Evolutionary conservation across 2,797 vertebrate species (phyloP), one percentile per base, ranked within the genome.

Genomic region (Darevskia mixta): DNA sequence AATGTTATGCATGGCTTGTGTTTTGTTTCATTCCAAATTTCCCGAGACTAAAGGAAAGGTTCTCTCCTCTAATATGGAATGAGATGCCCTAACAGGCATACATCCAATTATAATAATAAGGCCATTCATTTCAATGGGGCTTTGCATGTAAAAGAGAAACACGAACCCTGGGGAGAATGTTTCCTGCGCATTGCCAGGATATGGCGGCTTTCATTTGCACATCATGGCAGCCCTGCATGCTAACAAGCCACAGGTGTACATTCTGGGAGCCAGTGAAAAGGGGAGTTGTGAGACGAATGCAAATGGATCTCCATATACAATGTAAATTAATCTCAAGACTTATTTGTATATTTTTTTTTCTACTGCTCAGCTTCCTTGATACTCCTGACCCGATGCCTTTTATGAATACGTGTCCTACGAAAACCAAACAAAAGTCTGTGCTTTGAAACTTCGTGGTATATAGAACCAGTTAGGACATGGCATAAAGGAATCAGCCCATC

Each of bases 51-150:
- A 89, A 93, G 90, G 88, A 82, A 82, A 94, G 49, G 84, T 90
- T 94, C 92, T 93, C 90, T 93, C 86, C 89, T 84, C 85, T 83
- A 89, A 86, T 78, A 94, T 89, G 79, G 93, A 94, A 92, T 93
- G 91, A 94, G 91, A 94, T 95, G 88, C 89, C 93, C 93, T 94
- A 94, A 96, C 94, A 95, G 87, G 87, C 89, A 91, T 94, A 95
- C 92, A 95, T 92, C 91, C 92, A 94, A 96, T 95, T 96, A 95
- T 95, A 95, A 95, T 95, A 95, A 95, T 94, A 94, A 92, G 85
- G 85, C 91, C 89, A 95, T 95, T 96, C 93, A 93, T 95, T 95
- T 95, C 94, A 87, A 92, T 85, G 90, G 92, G 87, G 87, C 94
- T 95, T 95, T 94, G 93, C 91, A 93, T 10, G 1, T 93, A 89